These are phyloP conservation scores for Chydorus sphaericus DNA, from an alignment of 2,888 invertebrate genomes.

Conservation along the genomic window DNA sequence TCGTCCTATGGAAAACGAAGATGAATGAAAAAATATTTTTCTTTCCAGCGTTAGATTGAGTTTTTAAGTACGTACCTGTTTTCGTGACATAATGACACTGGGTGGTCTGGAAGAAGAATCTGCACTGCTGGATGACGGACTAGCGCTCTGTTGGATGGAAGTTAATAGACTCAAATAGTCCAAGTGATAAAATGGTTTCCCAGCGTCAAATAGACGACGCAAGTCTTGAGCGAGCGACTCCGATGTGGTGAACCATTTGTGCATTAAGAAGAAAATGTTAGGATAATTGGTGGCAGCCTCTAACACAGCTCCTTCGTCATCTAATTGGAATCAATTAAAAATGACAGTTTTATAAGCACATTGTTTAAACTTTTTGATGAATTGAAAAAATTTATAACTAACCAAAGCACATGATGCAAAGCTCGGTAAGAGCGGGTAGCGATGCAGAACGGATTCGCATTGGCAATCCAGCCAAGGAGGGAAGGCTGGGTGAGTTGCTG, in stretches of 20 bases:
- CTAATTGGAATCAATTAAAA: no score
- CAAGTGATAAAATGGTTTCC: slow-evolving; percentile 1
- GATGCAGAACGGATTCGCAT: slow-evolving; percentile 23
- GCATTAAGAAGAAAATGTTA: slow-evolving; percentile 33
- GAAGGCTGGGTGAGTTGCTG: slow-evolving; percentile 16
- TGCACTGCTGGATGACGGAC: neutral
- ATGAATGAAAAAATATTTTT: neutral
- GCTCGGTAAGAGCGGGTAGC: slow-evolving; percentile 29
- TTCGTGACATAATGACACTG: neutral
- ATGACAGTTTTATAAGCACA: neutral
- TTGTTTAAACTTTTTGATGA: neutral
- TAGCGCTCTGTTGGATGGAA: neutral
- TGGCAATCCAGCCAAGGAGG: slow-evolving; percentile 2
- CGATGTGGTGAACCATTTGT: slow-evolving; percentile 34
- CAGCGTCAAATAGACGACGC: neutral
- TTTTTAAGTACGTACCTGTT: neutral
- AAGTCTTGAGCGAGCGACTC: slow-evolving; percentile 29
- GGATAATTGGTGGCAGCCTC: slow-evolving; percentile 27
- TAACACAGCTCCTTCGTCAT: slow-evolving; percentile 25
- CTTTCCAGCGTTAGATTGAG: neutral
- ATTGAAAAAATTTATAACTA: slow-evolving; percentile 19
- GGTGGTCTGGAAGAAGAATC: slow-evolving; percentile 2
- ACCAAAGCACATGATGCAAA: slow-evolving; percentile 31
- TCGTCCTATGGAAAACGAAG: neutral
- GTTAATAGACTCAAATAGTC: neutral